Evolutionary conservation across 2,888 invertebrate genomes (phyloP), one percentile per base, ranked within the genome.

Genomic region (Pristionchus arcanus): DNA sequence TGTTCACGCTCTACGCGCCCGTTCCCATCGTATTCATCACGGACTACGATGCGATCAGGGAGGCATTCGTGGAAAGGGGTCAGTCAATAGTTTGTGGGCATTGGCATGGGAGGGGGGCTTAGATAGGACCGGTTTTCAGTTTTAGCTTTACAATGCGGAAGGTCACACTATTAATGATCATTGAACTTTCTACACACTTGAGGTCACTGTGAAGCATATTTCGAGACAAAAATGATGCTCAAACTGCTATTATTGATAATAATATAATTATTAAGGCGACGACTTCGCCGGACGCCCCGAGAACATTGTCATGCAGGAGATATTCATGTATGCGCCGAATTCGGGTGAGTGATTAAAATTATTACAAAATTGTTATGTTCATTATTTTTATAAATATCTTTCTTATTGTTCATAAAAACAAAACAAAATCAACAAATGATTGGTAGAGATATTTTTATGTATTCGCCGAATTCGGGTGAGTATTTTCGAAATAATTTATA

Each of bases 301-400:
- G n/a, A 81, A 81, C 49, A 53, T 81, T 28, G 81, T 81, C 4
- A 81, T 81, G 81, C 81, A 81, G 81, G 81, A 81, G 81, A 28
- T 49, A 3, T 81, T 81, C 81, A 81, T 81, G 81, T 81, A 81
- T 16, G 42, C 81, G 15, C 81, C 81, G 13, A 81, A 81, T 28
- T 81, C 81, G 37, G 81, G 81, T 81, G 81, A 81, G 81, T 25
- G 15, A n/a, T 53, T n/a, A 74, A 13, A 34, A 28, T n/a, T 7
- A 66, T 66, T 3, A 42, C 3, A 42, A 42, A 42, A 42, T 5
- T 42, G 9, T 42, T 42, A 42, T 42, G 9, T 9, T 3, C 42
- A 42, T 42, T 42, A 42, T 42, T 42, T 42, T 42, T 42, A 5
- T 5, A 42, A 42, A 42, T 42, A 42, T 42, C 9, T 42, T 42